A percentile compares a stretch with the other conserved stretches of the same genome.
Conservation (phyloP, 2,888 invertebrate species). For the Sarcophaga carnaria region DNA sequence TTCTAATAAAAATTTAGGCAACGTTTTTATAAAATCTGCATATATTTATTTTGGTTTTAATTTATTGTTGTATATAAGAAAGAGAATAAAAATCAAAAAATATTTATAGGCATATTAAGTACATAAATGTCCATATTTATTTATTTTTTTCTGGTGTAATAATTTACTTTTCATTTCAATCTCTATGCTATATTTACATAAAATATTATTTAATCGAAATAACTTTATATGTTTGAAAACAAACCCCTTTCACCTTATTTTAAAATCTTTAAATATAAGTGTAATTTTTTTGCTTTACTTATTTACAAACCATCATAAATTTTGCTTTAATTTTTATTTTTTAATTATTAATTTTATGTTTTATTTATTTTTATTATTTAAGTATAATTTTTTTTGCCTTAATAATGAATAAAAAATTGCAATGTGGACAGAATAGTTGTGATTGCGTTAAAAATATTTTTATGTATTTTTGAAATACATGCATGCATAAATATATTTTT, state of each 20-base stretch:
- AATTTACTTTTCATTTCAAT: conserved; percentile 45
- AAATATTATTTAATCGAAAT: conserved; percentile 46
- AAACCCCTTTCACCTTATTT: conserved; percentile 67
- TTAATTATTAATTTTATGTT: conserved; percentile 34
- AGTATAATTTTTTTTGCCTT: conserved; percentile 56
- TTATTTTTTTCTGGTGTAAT: not conserved
- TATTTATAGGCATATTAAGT: conserved; percentile 59
- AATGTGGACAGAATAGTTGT: conserved; percentile 72
- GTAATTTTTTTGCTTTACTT: conserved; percentile 43
- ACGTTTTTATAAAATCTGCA: conserved; percentile 62
- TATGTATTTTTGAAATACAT: conserved; percentile 63
- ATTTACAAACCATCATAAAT: conserved; percentile 74
- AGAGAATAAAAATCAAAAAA: conserved; percentile 58
- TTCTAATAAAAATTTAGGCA: conserved; percentile 65
- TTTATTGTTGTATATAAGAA: conserved; percentile 31
- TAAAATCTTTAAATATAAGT: conserved; percentile 20
- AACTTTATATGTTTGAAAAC: conserved; percentile 64
- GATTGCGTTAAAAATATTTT: conserved; percentile 60
- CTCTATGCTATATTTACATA: conserved; percentile 62
- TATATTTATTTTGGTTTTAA: conserved; percentile 63
- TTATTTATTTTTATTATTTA: conserved; percentile 39
- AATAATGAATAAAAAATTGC: conserved; percentile 70
- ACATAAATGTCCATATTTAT: conserved; percentile 37
- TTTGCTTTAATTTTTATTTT: conserved; percentile 49
- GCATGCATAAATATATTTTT: conserved; percentile 31